Base-by-base conservation (phyloP, 2,113 vertebrate species). In the Crotalus helleri region DNA sequence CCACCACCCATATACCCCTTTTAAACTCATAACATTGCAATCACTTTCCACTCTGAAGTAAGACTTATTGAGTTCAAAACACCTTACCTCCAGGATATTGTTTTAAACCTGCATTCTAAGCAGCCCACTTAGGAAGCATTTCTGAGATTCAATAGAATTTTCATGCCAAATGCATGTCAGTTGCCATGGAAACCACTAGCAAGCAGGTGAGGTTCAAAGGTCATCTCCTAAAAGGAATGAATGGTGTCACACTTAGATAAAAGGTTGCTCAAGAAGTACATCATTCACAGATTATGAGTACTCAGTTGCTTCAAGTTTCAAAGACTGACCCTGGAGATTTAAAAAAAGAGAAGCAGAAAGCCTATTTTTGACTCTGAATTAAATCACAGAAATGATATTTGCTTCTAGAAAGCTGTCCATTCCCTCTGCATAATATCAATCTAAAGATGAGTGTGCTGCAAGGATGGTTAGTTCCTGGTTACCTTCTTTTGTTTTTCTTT, bases 161-260 rank as follows among this genome's bases (percentile, higher is more conserved):
- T 96, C 74, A 94, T 96, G 90, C 92, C 94, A 92, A 81, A 92
- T 95, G 53, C 51, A 57, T 94, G 89, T 90, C 96, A 94, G 95
- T 97, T 96, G 95, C 96, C 96, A 96, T 96, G 96, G 97, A 96
- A 97, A 97, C 96, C 74, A 91, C 88, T 46, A 91, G 93, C 89
- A 94, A 74, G 95, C 94, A 86, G 95, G 95, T 97, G 95, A 92
- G 95, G 96, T 96, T 97, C 87, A 94, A 96, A 94, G 95, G 95
- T 96, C 95, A 96, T 95, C 93, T 92, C 89, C 89, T 93, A 94
- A 95, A 95, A 90, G 87, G 91, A 90, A 39, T 96, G 94, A 95
- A 94, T 89, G 92, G 96, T 95, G 92, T 95, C 95, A 94, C 94
- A 93, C 91, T 96, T 93, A 96, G 94, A 96, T 93, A 95, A 96